Evolutionary conservation across 2,797 vertebrate species (phyloP).

Genomic region (Octomys mimax): DNA sequence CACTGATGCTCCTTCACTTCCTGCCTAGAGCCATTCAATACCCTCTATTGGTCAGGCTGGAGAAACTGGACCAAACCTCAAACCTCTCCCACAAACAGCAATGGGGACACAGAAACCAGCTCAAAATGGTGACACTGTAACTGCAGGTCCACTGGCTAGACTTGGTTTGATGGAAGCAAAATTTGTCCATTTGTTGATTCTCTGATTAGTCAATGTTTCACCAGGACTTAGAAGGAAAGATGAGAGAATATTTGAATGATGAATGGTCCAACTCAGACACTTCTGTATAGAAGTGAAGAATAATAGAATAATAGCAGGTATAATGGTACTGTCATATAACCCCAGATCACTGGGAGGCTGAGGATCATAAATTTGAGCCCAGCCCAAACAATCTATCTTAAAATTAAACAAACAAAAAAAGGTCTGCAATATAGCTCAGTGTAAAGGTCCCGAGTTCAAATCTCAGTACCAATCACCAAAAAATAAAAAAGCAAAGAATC

Average conservation of each 20-base stretch:
- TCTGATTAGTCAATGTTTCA: not conserved
- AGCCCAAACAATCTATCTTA: not conserved
- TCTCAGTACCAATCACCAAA: not conserved
- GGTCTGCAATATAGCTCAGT: not conserved
- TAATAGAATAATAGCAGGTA: not conserved
- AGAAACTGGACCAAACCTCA: not conserved
- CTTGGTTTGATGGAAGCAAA: not conserved
- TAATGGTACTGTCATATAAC: not conserved
- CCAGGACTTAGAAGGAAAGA: not conserved
- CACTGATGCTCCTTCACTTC: not conserved
- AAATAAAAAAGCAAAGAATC: not conserved
- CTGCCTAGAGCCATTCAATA: not conserved
- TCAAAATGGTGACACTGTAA: accelerated
- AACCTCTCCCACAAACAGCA: not conserved
- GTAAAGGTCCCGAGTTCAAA: not conserved
- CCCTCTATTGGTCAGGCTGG: too few relatives aligned
- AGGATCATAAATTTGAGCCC: not conserved
- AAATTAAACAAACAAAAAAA: not conserved
- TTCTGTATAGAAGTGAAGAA: not conserved
- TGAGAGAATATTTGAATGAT: not conserved
- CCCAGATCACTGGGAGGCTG: not conserved
- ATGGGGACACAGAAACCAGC: too few relatives aligned
- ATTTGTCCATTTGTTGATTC: not conserved
- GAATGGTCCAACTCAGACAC: not conserved
- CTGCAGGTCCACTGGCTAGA: not conserved